These are phyloP conservation scores for Cremastinae sp. DNA, from an alignment of 2,888 invertebrate genomes.

Conservation along the genomic window DNA sequence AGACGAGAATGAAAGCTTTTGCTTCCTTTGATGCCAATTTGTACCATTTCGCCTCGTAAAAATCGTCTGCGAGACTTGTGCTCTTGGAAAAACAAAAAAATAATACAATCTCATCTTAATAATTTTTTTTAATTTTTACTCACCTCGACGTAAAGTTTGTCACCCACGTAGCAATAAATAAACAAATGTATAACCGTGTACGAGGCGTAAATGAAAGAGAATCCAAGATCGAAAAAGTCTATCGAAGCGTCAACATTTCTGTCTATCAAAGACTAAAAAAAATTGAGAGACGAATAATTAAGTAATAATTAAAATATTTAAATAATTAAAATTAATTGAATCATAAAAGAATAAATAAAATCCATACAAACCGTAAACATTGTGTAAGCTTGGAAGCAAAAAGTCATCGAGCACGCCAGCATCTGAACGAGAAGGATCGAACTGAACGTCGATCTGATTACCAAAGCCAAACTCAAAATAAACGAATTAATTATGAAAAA, in stretches of 20 bases:
- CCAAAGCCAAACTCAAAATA: conserved; percentile 40
- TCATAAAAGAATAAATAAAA: too few species aligned
- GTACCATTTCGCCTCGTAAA: conserved; percentile 59
- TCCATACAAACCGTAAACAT: conserved; percentile 54
- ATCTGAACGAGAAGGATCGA: conserved; percentile 57
- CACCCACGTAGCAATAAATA: conserved; percentile 68
- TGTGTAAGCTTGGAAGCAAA: conserved; percentile 58
- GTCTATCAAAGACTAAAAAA: conserved; percentile 43
- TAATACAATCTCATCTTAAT: too few species aligned
- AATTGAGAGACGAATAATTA: neutral
- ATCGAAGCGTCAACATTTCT: conserved; percentile 34
- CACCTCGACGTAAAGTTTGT: conserved; percentile 60
- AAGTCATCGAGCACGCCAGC: conserved; percentile 50
- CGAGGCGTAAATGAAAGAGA: conserved; percentile 52
- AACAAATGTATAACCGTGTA: conserved; percentile 67
- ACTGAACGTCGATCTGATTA: conserved; percentile 53
- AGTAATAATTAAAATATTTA: neutral
- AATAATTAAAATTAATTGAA: neutral
- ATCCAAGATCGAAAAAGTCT: conserved; percentile 43
- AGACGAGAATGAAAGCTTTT: conserved; percentile 50
- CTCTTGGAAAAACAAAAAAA: conserved; percentile 23
- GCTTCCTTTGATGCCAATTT: conserved; percentile 43
- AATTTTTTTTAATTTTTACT: conserved; percentile 7
- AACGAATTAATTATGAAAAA: conserved; percentile 2
- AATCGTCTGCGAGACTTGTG: conserved; percentile 39